These are phyloP conservation scores for Drosophila anceps DNA, from an alignment of 2,888 invertebrate species.

Conservation along the genomic window DNA sequence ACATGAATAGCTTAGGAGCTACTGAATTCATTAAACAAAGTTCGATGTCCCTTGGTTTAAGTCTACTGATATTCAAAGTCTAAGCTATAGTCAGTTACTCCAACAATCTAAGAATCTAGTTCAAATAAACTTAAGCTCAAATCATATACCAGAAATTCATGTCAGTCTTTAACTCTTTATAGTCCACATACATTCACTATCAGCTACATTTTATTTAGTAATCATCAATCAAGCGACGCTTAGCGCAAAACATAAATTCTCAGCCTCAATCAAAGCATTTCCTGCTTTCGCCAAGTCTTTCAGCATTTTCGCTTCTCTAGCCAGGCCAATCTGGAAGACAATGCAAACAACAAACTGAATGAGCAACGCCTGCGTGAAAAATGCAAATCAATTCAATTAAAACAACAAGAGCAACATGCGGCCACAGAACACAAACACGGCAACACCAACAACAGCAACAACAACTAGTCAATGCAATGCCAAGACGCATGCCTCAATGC, in stretches of 20 bases:
- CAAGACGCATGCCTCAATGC: constrained; percentile 61
- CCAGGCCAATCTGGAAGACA: constrained; percentile 41
- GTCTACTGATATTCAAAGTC: neutral
- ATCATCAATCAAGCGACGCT: constrained; percentile 30
- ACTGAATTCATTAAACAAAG: too few relatives aligned
- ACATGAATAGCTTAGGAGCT: too few relatives aligned
- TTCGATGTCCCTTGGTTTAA: too few relatives aligned
- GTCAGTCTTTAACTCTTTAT: neutral
- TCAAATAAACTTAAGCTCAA: neutral
- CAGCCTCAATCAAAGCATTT: constrained; percentile 59
- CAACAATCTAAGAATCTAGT: neutral
- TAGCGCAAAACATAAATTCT: constrained; percentile 49
- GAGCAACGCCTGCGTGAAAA: constrained; percentile 84
- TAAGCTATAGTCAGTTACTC: too few relatives aligned
- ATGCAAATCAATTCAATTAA: constrained; percentile 85
- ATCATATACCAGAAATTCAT: neutral
- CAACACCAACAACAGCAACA: constrained; percentile 40
- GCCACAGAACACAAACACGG: constrained; percentile 35
- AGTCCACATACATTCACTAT: constrained; percentile 1
- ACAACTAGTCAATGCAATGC: constrained; percentile 26
- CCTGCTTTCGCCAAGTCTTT: constrained; percentile 66
- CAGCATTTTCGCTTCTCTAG: neutral
- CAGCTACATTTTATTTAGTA: constrained; percentile 9
- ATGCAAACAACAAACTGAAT: constrained; percentile 68
- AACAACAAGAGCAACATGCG: constrained; percentile 75